Evolutionary conservation across 2,797 vertebrate genomes (phyloP).

Genomic region (Bradypus variegatus): DNA sequence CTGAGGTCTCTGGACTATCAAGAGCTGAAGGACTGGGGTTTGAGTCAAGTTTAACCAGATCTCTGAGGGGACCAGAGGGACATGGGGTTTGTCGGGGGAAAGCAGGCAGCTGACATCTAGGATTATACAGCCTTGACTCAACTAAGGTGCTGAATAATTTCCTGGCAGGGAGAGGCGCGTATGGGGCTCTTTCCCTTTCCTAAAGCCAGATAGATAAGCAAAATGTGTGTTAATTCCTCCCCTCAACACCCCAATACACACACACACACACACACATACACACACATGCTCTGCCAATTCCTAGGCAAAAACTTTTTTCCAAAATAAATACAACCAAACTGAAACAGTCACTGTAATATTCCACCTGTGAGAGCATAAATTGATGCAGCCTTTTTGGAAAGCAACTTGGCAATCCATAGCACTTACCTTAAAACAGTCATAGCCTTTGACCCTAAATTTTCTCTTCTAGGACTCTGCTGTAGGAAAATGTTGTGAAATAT

Average conservation of each 20-base stretch:
- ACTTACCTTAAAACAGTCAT: not conserved
- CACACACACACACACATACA: not conserved
- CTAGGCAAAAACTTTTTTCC: not conserved
- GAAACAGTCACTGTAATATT: not conserved
- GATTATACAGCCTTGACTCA: not conserved
- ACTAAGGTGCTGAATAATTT: not conserved
- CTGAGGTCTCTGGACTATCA: too few species aligned
- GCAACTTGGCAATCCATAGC: not conserved
- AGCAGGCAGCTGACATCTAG: not conserved
- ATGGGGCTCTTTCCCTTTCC: not conserved
- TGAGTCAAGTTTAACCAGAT: not conserved
- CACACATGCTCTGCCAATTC: not conserved
- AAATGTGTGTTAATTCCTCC: not conserved
- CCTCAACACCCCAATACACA: not conserved
- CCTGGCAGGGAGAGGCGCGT: too few species aligned
- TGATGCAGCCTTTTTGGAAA: not conserved
- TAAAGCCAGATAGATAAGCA: not conserved
- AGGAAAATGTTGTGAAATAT: not conserved
- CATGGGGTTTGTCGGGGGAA: too few species aligned
- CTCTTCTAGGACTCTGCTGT: not conserved
- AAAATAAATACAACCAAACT: not conserved
- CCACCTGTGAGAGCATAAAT: not conserved
- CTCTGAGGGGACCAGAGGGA: not conserved
- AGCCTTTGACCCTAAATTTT: not conserved
- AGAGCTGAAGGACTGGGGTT: too few species aligned